These are phyloP conservation scores for Netelia fuscicornis DNA, from an alignment of 2,888 invertebrate species.

Conservation along the genomic window DNA sequence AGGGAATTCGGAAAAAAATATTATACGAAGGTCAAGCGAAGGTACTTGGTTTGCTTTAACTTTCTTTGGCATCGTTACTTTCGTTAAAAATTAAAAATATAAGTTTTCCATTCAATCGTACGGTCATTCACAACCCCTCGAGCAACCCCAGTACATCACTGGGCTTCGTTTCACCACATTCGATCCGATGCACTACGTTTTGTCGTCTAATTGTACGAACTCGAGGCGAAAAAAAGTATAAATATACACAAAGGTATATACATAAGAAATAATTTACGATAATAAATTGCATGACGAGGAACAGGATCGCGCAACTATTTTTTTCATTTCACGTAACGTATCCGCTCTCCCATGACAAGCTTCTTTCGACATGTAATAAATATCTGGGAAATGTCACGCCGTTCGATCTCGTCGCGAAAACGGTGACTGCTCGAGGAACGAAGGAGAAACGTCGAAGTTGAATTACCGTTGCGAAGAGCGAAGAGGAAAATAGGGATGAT, in stretches of 20 bases:
- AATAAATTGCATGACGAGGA: no score
- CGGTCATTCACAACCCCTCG: not conserved
- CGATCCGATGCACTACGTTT: not conserved
- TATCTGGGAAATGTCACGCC: not conserved
- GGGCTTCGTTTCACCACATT: not conserved
- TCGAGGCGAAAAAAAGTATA: not conserved
- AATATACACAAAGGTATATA: no score
- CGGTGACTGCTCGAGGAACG: not conserved
- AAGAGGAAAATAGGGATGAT: conserved; percentile 45
- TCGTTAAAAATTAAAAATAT: not conserved
- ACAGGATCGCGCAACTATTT: no score
- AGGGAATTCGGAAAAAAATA: conserved; percentile 1
- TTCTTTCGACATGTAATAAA: not conserved
- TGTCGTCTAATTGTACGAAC: not conserved
- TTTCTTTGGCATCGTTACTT: conserved; percentile 3
- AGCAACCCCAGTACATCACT: not conserved
- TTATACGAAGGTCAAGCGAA: conserved; percentile 9
- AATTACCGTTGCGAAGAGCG: not conserved
- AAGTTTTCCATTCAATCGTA: not conserved
- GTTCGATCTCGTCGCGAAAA: not conserved
- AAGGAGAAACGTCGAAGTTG: not conserved
- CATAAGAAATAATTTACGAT: no score
- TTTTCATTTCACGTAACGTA: no score
- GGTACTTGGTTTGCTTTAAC: conserved; percentile 10
- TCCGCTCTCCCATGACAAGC: not conserved